A percentile compares a stretch with the other conserved stretches of the same genome.
Evolutionary conservation across 2,888 invertebrate species (phyloP).

Genomic region (Keiferia lycopersicella): DNA sequence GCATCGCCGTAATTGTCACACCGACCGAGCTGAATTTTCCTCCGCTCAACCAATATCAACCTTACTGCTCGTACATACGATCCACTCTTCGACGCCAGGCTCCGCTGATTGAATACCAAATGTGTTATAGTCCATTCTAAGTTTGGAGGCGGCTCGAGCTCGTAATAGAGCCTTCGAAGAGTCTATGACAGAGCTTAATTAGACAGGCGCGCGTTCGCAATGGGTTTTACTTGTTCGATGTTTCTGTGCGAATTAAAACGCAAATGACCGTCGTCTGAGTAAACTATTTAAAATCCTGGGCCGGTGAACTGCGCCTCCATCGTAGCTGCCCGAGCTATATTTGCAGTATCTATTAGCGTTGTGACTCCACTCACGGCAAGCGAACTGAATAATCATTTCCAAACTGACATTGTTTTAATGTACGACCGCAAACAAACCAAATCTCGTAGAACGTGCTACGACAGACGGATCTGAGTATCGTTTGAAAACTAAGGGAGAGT

Average conservation of each 20-base stretch:
- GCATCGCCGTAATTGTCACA: conserved; percentile 80
- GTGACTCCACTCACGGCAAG: conserved; percentile 13
- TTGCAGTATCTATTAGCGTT: conserved; percentile 24
- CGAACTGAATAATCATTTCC: conserved; percentile 12
- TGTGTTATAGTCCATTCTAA: conserved; percentile 77
- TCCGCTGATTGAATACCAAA: conserved; percentile 70
- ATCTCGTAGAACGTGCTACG: conserved; percentile 20
- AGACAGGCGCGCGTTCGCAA: conserved; percentile 77
- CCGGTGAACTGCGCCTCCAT: conserved; percentile 30
- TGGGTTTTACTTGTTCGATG: conserved; percentile 79
- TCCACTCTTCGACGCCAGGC: conserved; percentile 52
- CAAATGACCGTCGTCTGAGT: conserved; percentile 53
- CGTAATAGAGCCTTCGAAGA: conserved; percentile 81
- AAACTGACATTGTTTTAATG: conserved; percentile 9
- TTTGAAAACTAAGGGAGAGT: conserved; percentile 47
- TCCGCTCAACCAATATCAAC: conserved; percentile 68
- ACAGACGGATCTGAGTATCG: conserved; percentile 15
- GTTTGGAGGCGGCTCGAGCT: conserved; percentile 69
- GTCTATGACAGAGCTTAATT: conserved; percentile 81
- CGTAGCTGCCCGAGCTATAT: conserved; percentile 16
- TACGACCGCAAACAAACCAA: conserved; percentile 8
- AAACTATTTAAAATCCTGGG: conserved; percentile 53
- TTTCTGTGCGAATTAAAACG: conserved; percentile 59
- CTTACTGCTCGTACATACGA: conserved; percentile 68
- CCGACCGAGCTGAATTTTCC: conserved; percentile 70